Evolutionary conservation across 2,113 vertebrate species (phyloP).

Genomic region (Psittacara wagleri): DNA sequence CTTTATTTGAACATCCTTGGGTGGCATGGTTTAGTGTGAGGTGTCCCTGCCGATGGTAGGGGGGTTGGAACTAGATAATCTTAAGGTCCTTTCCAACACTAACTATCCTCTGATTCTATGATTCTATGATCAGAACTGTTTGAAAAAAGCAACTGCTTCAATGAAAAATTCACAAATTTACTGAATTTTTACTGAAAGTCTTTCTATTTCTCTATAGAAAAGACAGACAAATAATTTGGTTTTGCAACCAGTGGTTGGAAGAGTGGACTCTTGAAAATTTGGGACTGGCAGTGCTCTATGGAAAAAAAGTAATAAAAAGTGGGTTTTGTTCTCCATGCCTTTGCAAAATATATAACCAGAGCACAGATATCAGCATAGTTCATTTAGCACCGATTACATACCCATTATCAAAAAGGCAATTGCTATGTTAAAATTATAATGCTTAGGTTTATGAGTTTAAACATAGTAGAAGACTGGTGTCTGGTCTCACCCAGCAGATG

Average conservation of each 20-base stretch:
- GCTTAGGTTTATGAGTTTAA: not conserved
- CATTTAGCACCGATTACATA: not conserved
- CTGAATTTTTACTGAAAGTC: not conserved
- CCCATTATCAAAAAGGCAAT: not conserved
- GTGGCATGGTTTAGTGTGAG: too few species aligned
- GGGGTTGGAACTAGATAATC: too few species aligned
- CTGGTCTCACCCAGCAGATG: not conserved
- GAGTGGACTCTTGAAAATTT: not conserved
- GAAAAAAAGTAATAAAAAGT: not conserved
- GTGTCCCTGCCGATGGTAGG: too few species aligned
- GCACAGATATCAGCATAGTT: not conserved
- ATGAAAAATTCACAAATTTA: not conserved
- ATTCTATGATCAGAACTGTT: not conserved
- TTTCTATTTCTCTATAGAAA: not conserved
- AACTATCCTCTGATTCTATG: too few species aligned
- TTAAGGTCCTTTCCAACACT: too few species aligned
- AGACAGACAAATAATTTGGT: not conserved
- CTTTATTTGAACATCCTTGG: not conserved
- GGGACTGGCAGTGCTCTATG: not conserved
- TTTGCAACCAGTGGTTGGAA: not conserved
- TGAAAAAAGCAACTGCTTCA: not conserved
- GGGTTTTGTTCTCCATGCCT: not conserved
- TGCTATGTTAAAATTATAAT: not conserved
- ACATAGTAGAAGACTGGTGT: not conserved
- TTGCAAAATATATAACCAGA: not conserved